These are phyloP conservation scores for Chascanopsetta lugubris DNA, from an alignment of 2,113 vertebrate genomes.

Conservation along the genomic window DNA sequence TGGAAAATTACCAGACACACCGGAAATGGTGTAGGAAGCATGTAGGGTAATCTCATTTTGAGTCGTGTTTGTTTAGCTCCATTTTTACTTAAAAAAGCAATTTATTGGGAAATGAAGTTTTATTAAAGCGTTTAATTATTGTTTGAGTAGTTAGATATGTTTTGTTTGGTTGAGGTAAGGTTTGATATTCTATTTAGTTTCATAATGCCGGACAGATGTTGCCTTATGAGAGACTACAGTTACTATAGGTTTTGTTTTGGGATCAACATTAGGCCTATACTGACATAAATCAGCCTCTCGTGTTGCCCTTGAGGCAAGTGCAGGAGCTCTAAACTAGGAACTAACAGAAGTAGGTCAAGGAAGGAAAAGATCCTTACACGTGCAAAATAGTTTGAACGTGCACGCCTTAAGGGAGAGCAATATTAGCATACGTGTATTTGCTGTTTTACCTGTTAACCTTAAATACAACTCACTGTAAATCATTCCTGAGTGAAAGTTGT, in stretches of 20 bases:
- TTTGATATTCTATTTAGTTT: too few relatives aligned
- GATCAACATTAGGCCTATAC: constrained; percentile 17
- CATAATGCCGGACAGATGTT: not conserved
- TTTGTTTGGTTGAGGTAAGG: not conserved
- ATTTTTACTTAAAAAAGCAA: too few relatives aligned
- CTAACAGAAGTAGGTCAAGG: not conserved
- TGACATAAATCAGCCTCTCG: constrained; percentile 8
- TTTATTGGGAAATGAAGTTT: not conserved
- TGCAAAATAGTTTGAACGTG: constrained; percentile 49
- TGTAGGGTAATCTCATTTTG: constrained; percentile 1
- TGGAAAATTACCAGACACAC: constrained; percentile 22
- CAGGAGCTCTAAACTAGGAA: constrained; percentile 27
- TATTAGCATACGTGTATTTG: too few relatives aligned
- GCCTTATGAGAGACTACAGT: not conserved
- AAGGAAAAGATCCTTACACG: constrained; percentile 1
- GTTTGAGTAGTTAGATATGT: not conserved
- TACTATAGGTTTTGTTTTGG: constrained; percentile 20
- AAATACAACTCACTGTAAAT: too few relatives aligned
- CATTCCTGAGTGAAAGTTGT: too few relatives aligned
- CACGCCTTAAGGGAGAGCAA: too few relatives aligned
- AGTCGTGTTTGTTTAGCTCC: not conserved
- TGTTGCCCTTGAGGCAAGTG: constrained; percentile 14
- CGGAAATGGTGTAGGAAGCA: constrained; percentile 30
- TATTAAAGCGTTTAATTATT: not conserved
- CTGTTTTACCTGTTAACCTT: too few relatives aligned